Percentiles rank a stretch among this genome's conserved stretches.
These are phyloP conservation scores for Aphelinus certus DNA, from an alignment of 1,140 invertebrate species.

Conservation along the genomic window DNA sequence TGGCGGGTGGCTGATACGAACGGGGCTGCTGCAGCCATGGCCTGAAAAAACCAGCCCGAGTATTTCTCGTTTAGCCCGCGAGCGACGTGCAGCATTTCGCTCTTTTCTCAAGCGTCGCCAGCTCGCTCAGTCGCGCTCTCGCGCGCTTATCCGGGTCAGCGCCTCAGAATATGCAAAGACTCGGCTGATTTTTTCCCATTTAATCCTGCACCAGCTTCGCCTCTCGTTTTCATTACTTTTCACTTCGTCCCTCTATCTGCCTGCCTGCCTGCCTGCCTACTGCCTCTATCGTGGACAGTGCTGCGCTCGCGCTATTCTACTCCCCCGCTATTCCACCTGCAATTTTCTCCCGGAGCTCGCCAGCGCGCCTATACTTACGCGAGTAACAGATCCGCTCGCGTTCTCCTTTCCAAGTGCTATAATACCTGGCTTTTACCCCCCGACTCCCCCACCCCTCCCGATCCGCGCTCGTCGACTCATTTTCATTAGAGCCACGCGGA, in stretches of 20 bases:
- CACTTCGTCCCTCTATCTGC: background rate
- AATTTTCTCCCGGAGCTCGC: background rate
- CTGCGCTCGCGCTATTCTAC: background rate
- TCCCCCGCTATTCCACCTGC: background rate
- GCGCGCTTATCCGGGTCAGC: constrained; percentile 28
- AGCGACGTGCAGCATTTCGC: constrained; percentile 3
- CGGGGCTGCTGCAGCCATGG: background rate
- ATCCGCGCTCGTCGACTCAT: no score
- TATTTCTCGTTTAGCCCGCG: constrained; percentile 32
- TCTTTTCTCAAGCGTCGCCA: background rate
- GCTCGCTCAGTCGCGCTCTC: background rate
- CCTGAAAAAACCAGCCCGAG: constrained; percentile 5
- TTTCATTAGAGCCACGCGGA: no score
- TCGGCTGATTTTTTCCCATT: constrained; percentile 17
- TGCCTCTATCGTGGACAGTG: background rate
- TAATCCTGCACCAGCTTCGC: constrained; percentile 4
- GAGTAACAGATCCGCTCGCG: no score
- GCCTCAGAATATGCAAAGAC: constrained; percentile 21
- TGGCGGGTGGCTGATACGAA: background rate
- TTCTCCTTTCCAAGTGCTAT: no score
- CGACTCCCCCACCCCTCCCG: no score
- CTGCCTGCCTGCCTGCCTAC: background rate
- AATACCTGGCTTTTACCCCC: no score
- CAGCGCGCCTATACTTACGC: background rate
- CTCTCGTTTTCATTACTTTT: constrained; percentile 31